phyloP scores from a whole-genome alignment of 2,797 vertebrate species.

The Artibeus jamaicensis region DNA sequence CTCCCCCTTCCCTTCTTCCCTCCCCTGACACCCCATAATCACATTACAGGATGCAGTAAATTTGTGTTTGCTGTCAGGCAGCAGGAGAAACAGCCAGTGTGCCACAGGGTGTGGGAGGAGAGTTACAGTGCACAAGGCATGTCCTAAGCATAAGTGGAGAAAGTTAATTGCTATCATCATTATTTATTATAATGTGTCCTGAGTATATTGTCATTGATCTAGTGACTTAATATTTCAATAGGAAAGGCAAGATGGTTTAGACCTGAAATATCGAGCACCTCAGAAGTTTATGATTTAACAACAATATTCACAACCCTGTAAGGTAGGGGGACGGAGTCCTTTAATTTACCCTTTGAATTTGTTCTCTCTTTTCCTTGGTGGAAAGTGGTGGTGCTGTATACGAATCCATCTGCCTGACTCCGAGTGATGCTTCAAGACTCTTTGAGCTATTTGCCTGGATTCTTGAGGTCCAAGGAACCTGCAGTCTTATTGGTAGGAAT shows the following conservation, averaged over 20 bases:
- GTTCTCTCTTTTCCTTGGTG: slow-evolving; percentile 18
- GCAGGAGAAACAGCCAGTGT: neutral
- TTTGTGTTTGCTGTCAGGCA: neutral
- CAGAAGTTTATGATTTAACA: neutral
- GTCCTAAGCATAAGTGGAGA: neutral
- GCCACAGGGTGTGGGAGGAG: neutral
- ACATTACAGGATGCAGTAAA: neutral
- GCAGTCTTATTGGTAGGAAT: neutral
- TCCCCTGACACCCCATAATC: too few relatives aligned
- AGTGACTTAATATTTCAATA: neutral
- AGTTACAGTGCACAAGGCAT: neutral
- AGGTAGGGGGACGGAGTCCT: neutral
- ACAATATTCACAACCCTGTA: neutral
- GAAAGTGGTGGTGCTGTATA: neutral
- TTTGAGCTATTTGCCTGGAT: neutral
- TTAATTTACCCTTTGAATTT: slow-evolving; percentile 21
- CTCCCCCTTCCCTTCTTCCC: too few relatives aligned
- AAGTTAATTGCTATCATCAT: neutral
- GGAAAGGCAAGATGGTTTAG: neutral
- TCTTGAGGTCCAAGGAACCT: neutral
- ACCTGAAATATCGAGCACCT: neutral
- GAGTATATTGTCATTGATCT: neutral
- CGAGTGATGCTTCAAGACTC: neutral
- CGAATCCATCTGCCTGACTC: neutral
- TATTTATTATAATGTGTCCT: neutral